Conservation (phyloP, 2,797 vertebrate genomes). For the Sebastes kiyomatsui region DNA sequence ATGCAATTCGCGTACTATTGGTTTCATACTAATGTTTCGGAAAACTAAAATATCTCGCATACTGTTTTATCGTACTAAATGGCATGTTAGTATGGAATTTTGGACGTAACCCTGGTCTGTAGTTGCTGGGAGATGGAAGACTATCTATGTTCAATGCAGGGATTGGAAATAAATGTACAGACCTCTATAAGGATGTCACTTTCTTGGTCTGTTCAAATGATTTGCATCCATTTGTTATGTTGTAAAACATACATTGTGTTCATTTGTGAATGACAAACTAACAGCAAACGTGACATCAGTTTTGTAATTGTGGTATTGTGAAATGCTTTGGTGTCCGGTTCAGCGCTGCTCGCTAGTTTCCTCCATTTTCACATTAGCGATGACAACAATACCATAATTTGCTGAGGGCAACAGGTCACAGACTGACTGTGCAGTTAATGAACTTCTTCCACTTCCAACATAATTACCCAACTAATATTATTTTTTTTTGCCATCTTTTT, state of each 20-base stretch:
- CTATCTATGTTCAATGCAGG: not conserved
- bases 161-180: not conserved
- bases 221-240: not conserved
- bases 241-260: not conserved
- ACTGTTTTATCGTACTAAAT: not conserved
- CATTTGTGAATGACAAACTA: not conserved
- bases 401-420: not conserved
- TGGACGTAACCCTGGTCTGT: accelerated
- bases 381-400: not conserved
- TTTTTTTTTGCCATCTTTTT: not conserved
- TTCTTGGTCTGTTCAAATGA: not conserved
- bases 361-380: not conserved
- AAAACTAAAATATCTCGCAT: not conserved
- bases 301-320: not conserved
- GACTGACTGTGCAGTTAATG: not conserved
- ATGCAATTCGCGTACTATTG: not conserved
- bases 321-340: not conserved
- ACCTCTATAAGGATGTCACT: not conserved
- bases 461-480: not conserved
- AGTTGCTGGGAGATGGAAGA: not conserved
- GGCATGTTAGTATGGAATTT: not conserved
- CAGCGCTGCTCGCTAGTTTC: not conserved
- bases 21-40: not conserved
- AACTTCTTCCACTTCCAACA: not conserved
- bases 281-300: not conserved